Percentiles rank a stretch among this genome's conserved stretches.
These are phyloP conservation scores for Aromia moschata DNA, from an alignment of 2,888 invertebrate genomes.

Conservation along the genomic window DNA sequence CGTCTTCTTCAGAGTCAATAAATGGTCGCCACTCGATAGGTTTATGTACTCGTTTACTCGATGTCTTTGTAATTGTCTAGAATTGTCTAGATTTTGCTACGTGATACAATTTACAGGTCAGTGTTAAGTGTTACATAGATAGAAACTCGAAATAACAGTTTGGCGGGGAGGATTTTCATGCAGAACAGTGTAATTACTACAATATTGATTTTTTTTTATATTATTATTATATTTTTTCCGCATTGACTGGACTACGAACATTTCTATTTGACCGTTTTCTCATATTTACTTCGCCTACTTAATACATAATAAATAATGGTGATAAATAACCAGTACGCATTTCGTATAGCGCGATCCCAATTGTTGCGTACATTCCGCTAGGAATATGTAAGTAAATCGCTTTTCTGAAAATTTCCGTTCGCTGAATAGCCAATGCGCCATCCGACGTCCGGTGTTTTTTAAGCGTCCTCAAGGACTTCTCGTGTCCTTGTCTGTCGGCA, in stretches of 20 bases:
- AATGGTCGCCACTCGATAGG: too few species aligned
- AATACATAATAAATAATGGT: neutral
- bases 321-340: neutral
- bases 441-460: neutral
- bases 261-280: neutral
- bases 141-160: too few species aligned
- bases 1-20: too few species aligned
- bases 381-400: neutral
- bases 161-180: too few species aligned
- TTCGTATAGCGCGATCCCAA: neutral
- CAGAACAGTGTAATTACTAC: too few species aligned
- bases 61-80: too few species aligned
- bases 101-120: too few species aligned
- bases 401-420: neutral
- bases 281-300: neutral
- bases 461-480: neutral
- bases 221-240: neutral
- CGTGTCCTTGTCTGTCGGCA: neutral
- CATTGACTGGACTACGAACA: neutral
- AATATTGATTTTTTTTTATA: too few species aligned
- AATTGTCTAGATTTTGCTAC: too few species aligned
- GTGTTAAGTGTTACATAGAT: too few species aligned
- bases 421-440: neutral
- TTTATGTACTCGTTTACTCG: too few species aligned
- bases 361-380: neutral